A percentile compares a stretch with the other conserved stretches of the same genome.
Evolutionary conservation across 2,888 invertebrate species (phyloP).

Genomic region (Chloroclysta siterata): DNA sequence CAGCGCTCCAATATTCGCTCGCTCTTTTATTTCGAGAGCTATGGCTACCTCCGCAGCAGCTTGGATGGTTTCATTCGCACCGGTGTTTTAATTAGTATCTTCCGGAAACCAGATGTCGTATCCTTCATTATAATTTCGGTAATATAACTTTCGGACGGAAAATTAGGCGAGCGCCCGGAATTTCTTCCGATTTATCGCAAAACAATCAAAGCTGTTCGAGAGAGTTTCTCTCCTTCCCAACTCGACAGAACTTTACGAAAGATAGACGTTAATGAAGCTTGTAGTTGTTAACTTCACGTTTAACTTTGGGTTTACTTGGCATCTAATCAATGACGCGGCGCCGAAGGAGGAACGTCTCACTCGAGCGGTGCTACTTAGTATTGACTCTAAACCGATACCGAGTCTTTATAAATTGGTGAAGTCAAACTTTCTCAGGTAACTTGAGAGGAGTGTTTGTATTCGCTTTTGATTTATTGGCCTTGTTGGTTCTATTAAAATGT

Average conservation of each 20-base stretch:
- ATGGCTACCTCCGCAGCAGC: slow-evolving; percentile 30
- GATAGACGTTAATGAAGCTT: slow-evolving; percentile 68
- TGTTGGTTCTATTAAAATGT: slow-evolving; percentile 35
- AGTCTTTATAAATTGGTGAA: slow-evolving; percentile 41
- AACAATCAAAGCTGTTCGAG: slow-evolving; percentile 59
- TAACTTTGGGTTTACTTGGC: slow-evolving; percentile 59
- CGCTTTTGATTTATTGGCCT: slow-evolving; percentile 38
- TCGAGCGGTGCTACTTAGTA: slow-evolving; percentile 31
- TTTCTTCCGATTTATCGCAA: slow-evolving; percentile 65
- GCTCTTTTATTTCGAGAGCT: slow-evolving; percentile 17
- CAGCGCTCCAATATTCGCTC: slow-evolving; percentile 17
- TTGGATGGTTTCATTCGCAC: slow-evolving; percentile 31
- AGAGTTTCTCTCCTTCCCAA: slow-evolving; percentile 49
- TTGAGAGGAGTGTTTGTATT: slow-evolving; percentile 35
- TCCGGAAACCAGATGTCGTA: slow-evolving; percentile 48
- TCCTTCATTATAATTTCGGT: slow-evolving; percentile 58
- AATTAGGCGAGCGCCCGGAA: slow-evolving; percentile 53
- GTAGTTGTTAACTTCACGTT: slow-evolving; percentile 66
- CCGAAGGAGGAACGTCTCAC: slow-evolving; percentile 49
- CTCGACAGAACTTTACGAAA: slow-evolving; percentile 58
- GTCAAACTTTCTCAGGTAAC: slow-evolving; percentile 37
- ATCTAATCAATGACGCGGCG: slow-evolving; percentile 55
- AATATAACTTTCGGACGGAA: slow-evolving; percentile 54
- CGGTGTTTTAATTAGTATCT: slow-evolving; percentile 44
- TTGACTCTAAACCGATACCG: slow-evolving; percentile 34